A percentile compares a stretch with the other conserved stretches of the same genome.
phyloP scores from a whole-genome alignment of 2,888 invertebrate genomes.

The Conchocele bisecta region DNA sequence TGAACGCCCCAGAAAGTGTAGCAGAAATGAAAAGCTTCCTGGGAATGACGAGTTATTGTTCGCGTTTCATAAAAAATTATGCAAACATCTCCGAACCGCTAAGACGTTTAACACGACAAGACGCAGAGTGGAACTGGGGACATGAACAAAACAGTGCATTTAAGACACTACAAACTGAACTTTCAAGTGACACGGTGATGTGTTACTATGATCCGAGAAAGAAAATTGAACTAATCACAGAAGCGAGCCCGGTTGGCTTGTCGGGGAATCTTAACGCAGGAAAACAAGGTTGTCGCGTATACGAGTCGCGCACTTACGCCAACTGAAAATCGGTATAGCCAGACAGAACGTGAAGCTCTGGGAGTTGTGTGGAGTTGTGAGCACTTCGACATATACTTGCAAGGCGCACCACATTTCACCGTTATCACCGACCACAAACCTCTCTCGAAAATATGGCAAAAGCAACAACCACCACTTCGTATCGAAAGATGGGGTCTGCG shows the following conservation, averaged over 20 bases:
- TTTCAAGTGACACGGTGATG: conserved; percentile 51
- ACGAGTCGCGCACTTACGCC: conserved; percentile 52
- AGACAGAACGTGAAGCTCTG: conserved; percentile 63
- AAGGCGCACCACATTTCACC: conserved; percentile 55
- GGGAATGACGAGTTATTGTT: conserved; percentile 64
- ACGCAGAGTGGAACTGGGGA: conserved; percentile 53
- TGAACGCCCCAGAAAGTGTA: conserved; percentile 48
- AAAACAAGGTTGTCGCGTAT: conserved; percentile 40
- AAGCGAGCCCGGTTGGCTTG: conserved; percentile 8
- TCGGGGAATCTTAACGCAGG: neutral
- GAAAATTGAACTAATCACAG: neutral
- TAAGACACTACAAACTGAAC: conserved; percentile 35
- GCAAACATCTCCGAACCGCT: conserved; percentile 62
- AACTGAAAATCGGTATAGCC: conserved; percentile 59
- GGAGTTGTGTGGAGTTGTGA: conserved; percentile 65
- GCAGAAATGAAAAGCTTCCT: conserved; percentile 61
- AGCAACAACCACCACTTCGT: conserved; percentile 48
- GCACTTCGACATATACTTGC: conserved; percentile 60
- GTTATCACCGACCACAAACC: conserved; percentile 65
- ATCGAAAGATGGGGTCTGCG: conserved; percentile 58
- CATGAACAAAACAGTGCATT: conserved; percentile 54
- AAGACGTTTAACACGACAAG: conserved; percentile 53
- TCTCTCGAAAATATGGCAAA: conserved; percentile 39
- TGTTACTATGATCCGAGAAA: conserved; percentile 43
- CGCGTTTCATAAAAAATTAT: conserved; percentile 63